Evolutionary conservation across 2,797 vertebrate genomes (phyloP).

Genomic region (Danio albolineatus): DNA sequence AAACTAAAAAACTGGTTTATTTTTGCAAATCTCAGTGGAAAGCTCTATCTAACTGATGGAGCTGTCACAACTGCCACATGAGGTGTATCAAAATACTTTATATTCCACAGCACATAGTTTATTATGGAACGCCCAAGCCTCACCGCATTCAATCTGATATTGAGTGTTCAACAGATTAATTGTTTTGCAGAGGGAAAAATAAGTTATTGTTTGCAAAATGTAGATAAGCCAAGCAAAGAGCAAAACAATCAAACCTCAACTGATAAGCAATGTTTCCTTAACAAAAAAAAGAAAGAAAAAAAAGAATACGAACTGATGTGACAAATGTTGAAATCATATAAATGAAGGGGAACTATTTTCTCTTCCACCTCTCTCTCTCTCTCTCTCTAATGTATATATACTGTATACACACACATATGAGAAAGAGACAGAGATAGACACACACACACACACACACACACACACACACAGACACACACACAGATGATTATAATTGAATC

Average conservation of each 20-base stretch:
- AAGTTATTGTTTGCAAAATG: constrained; percentile 48
- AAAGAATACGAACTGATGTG: background rate
- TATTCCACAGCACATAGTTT: constrained; percentile 3
- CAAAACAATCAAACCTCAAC: constrained; percentile 38
- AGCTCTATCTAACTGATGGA: constrained; percentile 18
- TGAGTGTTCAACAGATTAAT: constrained; percentile 21
- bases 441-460: no score
- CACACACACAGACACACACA: no score
- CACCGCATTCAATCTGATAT: constrained; percentile 31
- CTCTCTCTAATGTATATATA: no score
- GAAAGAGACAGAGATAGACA: no score
- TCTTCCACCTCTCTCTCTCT: no score
- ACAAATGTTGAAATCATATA: background rate
- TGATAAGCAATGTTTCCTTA: constrained; percentile 9
- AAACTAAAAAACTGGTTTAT: background rate
- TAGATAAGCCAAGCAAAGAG: background rate
- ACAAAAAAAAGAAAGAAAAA: constrained; percentile 1
- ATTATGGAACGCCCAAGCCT: background rate
- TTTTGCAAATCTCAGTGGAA: constrained; percentile 27
- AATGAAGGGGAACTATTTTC: no score
- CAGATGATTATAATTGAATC: no score
- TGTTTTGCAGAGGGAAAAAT: constrained; percentile 40
- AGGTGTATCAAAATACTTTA: constrained; percentile 42
- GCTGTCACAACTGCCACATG: constrained; percentile 39
- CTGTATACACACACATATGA: no score